phyloP scores from a whole-genome alignment of 2,113 vertebrate genomes.

The Suricata suricatta region DNA sequence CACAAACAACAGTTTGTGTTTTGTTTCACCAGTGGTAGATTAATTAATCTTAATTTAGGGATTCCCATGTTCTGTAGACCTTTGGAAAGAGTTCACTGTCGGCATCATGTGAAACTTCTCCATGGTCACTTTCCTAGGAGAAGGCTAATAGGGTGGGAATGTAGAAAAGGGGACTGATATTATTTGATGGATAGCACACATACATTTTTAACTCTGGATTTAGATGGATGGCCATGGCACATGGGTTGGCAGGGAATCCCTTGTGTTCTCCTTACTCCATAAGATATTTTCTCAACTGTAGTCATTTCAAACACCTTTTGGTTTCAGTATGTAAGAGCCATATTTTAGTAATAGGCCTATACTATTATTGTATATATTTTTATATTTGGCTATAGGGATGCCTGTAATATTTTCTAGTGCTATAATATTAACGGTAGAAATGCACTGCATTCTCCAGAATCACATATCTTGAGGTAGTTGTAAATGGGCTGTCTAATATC shows the following conservation, averaged over 20 bases:
- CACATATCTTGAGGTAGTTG: neutral
- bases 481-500: slow-evolving; percentile 13
- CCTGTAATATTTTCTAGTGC: neutral
- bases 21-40: neutral
- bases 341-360: neutral
- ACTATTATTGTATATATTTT: neutral
- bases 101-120: neutral
- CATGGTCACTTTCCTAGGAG: neutral
- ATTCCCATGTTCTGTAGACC: neutral
- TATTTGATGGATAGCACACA: neutral
- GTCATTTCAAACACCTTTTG: neutral
- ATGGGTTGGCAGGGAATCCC: neutral
- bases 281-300: neutral
- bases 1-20: neutral
- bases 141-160: neutral
- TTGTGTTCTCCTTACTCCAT: neutral
- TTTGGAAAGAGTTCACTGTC: neutral
- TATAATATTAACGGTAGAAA: neutral
- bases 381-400: neutral
- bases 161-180: neutral
- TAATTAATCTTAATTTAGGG: neutral
- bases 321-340: neutral
- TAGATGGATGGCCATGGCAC: neutral
- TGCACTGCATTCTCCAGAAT: neutral
- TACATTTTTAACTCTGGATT: slow-evolving; percentile 32